phyloP scores from a whole-genome alignment of 2,888 invertebrate species.

The Stomorhina lunata region DNA sequence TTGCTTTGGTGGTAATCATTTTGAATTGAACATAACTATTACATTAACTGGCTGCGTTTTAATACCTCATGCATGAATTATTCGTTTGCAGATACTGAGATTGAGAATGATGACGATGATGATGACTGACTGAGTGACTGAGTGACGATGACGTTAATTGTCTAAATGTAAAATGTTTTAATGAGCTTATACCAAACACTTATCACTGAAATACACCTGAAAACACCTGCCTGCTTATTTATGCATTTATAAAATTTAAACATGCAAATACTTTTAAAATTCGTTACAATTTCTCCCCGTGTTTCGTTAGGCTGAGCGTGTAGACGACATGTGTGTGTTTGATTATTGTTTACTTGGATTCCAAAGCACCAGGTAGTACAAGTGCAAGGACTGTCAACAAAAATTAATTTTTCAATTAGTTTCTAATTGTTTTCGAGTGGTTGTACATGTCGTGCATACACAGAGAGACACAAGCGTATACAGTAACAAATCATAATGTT shows the following conservation, averaged over 20 bases:
- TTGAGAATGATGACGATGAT: background rate
- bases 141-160: slow-evolving; percentile 22
- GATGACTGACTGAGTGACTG: too few relatives aligned
- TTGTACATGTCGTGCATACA: slow-evolving; percentile 53
- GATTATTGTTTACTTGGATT: too few relatives aligned
- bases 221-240: background rate
- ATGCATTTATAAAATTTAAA: background rate
- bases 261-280: slow-evolving; percentile 52
- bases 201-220: background rate
- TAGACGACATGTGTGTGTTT: too few relatives aligned
- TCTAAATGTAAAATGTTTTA: slow-evolving; percentile 35
- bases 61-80: slow-evolving; percentile 25
- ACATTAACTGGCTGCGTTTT: slow-evolving; percentile 46
- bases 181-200: slow-evolving; percentile 3
- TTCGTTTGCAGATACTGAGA: background rate
- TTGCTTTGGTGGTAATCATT: background rate
- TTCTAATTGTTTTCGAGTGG: slow-evolving; percentile 64
- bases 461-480: background rate
- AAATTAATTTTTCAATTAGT: slow-evolving; percentile 59
- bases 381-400: slow-evolving; percentile 37
- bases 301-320: slow-evolving; percentile 12
- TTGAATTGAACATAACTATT: slow-evolving; percentile 39
- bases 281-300: background rate
- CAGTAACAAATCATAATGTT: background rate
- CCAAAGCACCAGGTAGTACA: background rate